Base-by-base conservation (phyloP, 2,113 vertebrate species). In the Brachypodius melanocephalos region DNA sequence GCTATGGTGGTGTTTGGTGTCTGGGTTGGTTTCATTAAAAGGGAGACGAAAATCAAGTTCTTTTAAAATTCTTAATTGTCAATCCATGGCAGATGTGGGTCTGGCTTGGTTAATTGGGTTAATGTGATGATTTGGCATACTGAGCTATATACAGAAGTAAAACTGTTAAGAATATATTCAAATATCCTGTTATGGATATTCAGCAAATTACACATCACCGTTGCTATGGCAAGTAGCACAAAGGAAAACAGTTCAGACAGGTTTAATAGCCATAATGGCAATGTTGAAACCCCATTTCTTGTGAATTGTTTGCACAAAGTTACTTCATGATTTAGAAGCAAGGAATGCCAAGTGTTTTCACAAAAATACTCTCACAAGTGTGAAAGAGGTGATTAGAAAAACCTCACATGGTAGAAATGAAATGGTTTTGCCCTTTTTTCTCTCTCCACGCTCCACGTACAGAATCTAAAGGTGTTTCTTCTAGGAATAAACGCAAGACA, bases 61-160 rank as follows among this genome's bases (percentile, higher is more conserved):
- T 58, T 84, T 48, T 36, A 36, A 29, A 26, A 40, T 26, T 29
- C 45, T 74, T 73, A 36, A 20, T 46, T 80, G 74, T 65, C 62
- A 68, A 43, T 88, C 54, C 45, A 17, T 26, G 45, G 52, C 45
- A 85, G 87, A 66, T 86, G 34, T 54, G 68, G 86, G 66, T 76
- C 90, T 93, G 83, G 48, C 65, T 81, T 81, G 28, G 68, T 90
- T 91, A 93, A 93, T 29, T 89, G 72, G 89, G 95, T 91, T 88
- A 91, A 84, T 69, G 69, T 52, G 40, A 72, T 69, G 73, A 73
- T 73, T 34, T 66, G 78, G 83, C 77, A 58, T 28, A 65, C 51
- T 80, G 45, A 67, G 45, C 82, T 71, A 74, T 8, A 83, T 14
- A 46, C 71, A 67, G 83, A 42, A 85, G 51, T 66, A 72, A 45